Evolutionary conservation across 2,797 vertebrate species (phyloP).

Genomic region (Novumbra hubbsi): DNA sequence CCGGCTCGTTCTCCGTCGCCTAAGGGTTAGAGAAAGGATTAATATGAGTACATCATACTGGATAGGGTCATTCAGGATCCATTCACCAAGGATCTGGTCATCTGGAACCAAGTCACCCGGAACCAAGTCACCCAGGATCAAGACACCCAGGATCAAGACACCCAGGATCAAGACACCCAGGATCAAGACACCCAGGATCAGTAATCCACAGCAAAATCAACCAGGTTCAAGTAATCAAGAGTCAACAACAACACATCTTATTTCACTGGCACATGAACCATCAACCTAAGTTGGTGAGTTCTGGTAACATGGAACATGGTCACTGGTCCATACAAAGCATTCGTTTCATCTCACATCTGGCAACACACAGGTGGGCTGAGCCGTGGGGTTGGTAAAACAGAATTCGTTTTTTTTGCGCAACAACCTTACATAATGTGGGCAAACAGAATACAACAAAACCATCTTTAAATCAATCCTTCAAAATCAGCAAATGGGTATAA

Average conservation of each 20-base stretch:
- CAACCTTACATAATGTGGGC: not conserved
- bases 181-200: not conserved
- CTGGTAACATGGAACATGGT: not conserved
- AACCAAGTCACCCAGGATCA: not conserved
- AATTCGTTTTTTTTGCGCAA: not conserved
- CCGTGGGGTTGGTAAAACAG: not conserved
- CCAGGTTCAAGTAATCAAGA: not conserved
- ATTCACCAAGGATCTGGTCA: too few species aligned
- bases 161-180: too few species aligned
- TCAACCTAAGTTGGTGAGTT: not conserved
- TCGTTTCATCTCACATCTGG: not conserved
- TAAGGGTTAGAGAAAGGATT: conserved; percentile 42
- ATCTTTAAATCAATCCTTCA: not conserved
- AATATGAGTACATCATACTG: not conserved
- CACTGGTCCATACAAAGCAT: not conserved
- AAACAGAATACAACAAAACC: not conserved
- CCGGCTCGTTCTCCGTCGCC: conserved; percentile 97
- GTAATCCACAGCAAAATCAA: too few species aligned
- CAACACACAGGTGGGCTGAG: not conserved
- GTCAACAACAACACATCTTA: not conserved
- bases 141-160: not conserved
- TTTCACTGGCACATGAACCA: not conserved
- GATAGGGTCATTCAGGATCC: not conserved
- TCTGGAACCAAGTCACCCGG: too few species aligned
- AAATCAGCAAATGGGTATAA: not conserved